phyloP scores from a whole-genome alignment of 2,888 invertebrate species.

The Galerucella nymphaeae region DNA sequence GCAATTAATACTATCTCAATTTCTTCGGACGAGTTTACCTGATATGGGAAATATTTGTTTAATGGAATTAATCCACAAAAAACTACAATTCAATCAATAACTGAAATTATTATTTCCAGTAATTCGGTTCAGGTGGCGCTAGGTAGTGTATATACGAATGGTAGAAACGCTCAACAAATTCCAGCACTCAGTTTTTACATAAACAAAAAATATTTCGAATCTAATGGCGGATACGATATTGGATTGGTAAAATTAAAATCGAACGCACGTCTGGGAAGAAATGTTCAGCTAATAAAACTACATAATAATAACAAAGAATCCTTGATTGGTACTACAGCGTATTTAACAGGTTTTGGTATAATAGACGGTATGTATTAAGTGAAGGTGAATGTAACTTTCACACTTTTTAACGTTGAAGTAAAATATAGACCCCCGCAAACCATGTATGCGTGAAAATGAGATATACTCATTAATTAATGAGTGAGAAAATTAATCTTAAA shows the following conservation, averaged over 20 bases:
- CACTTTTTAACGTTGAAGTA: neutral
- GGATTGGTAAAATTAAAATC: constrained; percentile 57
- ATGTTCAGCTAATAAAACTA: constrained; percentile 57
- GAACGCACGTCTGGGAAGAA: constrained; percentile 55
- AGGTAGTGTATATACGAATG: constrained; percentile 58
- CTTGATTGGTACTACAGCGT: constrained; percentile 58
- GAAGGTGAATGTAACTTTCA: neutral
- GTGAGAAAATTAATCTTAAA: too few species aligned
- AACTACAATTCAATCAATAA: neutral
- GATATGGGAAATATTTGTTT: too few species aligned
- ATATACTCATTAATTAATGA: too few species aligned
- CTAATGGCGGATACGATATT: constrained; percentile 56
- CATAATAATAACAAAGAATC: constrained; percentile 57
- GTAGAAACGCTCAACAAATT: constrained; percentile 57
- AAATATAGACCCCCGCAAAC: neutral
- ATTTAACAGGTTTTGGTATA: constrained; percentile 62
- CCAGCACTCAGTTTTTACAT: constrained; percentile 53
- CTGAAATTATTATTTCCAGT: constrained; percentile 49
- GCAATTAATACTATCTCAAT: too few species aligned
- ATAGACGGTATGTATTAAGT: constrained; percentile 58
- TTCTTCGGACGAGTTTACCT: too few species aligned
- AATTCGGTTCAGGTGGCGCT: constrained; percentile 55
- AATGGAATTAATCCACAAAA: too few species aligned
- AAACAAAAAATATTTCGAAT: constrained; percentile 58
- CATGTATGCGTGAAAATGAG: too few species aligned